These are phyloP conservation scores for Eudemis profundana DNA, from an alignment of 2,888 invertebrate species.

Conservation along the genomic window DNA sequence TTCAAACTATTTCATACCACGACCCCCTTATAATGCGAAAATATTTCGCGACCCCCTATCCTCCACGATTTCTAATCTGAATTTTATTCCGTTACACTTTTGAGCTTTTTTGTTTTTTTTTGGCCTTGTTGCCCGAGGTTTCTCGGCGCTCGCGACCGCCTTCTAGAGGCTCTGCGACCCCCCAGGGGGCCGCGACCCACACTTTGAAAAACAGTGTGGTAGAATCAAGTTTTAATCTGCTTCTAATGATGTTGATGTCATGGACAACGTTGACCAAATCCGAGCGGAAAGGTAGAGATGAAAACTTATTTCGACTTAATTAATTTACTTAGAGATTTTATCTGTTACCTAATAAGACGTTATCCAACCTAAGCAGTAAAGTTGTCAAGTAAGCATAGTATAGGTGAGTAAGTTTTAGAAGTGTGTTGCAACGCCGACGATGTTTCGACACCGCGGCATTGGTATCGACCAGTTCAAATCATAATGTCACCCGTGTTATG, in stretches of 20 bases:
- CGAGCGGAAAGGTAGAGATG: slow-evolving; percentile 4
- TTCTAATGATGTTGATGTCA: slow-evolving; percentile 19
- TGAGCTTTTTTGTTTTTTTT: too few species aligned
- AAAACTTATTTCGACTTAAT: slow-evolving; percentile 25
- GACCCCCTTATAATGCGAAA: too few species aligned
- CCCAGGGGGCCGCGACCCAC: too few species aligned
- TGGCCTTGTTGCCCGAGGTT: too few species aligned
- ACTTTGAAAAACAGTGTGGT: background rate
- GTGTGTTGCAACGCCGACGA: slow-evolving; percentile 73
- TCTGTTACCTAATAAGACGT: slow-evolving; percentile 71
- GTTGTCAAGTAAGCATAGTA: slow-evolving; percentile 71
- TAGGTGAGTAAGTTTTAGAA: slow-evolving; percentile 63
- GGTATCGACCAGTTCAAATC: slow-evolving; percentile 60
- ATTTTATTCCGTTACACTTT: too few species aligned
- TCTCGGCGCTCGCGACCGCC: too few species aligned
- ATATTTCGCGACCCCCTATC: too few species aligned
- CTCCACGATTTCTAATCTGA: too few species aligned
- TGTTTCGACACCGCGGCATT: slow-evolving; percentile 72
- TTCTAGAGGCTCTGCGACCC: too few species aligned
- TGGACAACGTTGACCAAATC: slow-evolving; percentile 16
- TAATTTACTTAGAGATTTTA: slow-evolving; percentile 55
- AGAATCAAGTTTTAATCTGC: slow-evolving; percentile 9
- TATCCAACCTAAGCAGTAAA: slow-evolving; percentile 68
- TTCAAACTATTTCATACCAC: too few species aligned
- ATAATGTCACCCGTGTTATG: slow-evolving; percentile 65